Evolutionary conservation across 2,113 vertebrate species (phyloP), one percentile per base, ranked within the genome.

Genomic region (Archilochus colubris): DNA sequence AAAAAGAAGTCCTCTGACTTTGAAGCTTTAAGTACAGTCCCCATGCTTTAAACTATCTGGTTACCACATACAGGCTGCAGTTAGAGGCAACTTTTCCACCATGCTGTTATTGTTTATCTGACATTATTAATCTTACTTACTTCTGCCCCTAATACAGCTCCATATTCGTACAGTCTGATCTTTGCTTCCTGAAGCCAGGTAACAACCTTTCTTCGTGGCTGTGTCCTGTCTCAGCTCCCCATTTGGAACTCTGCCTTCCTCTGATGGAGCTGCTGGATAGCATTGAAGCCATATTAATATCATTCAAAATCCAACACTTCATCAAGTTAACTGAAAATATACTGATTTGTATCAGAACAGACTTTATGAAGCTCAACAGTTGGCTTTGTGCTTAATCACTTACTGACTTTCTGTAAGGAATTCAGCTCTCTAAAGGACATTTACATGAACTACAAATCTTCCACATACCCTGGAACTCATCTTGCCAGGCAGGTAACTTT

Each of bases 161-260:
- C 99, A 99, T 80, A 99, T 97, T 43, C 99, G 98, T 38, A 99
- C 76, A 1, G 99, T 99, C 96, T 99, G 99, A 96, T 99, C 99
- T 98, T 98, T 99, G 97, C 99, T 99, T 67, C 99, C 99, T 0
- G 99, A 99, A 12, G 99, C 99, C 36, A 99, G 96, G 92, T 98
- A 99, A 93, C 98, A 98, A 30, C 98, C 97, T 23, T 89, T 98
- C 81, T 93, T 96, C 1, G 74, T 88, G 24, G 95, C 61, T 19
- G 78, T 96, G 50, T 97, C 97, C 13, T 92, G 89, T 40, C 36
- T 67, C 59, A 93, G 46, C 33, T 97, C 96, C 51, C 97, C 98
- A 14, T 97, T 97, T 64, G 93, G 88, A 88, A 92, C 57, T 44
- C 88, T 97, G 38, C 91, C 63, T 75, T 98, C 96, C 51, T 95